A percentile compares a stretch with the other conserved stretches of the same genome.
Conservation (phyloP, 2,113 vertebrate genomes). For the Oryzias woworae region DNA sequence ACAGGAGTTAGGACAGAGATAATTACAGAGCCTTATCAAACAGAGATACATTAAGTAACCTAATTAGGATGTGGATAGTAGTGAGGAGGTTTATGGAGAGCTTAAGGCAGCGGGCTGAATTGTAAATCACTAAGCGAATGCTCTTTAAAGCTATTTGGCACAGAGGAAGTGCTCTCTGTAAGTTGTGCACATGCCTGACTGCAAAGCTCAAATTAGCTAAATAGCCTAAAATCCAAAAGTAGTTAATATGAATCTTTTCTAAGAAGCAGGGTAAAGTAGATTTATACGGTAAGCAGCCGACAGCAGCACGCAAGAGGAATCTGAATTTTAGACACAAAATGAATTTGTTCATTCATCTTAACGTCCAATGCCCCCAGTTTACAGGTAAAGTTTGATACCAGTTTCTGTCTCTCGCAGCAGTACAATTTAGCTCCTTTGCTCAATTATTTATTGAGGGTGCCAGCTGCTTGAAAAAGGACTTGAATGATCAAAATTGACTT, state of each 20-base stretch:
- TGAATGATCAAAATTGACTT: too few relatives aligned
- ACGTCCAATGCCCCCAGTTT: background rate
- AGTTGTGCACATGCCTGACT: constrained; percentile 24
- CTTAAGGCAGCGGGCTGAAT: constrained; percentile 61
- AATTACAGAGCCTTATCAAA: constrained; percentile 69
- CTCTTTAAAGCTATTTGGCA: constrained; percentile 65
- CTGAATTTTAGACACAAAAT: background rate
- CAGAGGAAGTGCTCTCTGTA: constrained; percentile 38
- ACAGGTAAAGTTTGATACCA: too few relatives aligned
- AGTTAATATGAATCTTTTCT: constrained; percentile 29
- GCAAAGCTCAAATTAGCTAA: constrained; percentile 32
- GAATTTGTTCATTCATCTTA: background rate
- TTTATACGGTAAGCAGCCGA: constrained; percentile 1
- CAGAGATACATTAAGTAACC: constrained; percentile 64
- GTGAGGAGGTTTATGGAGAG: constrained; percentile 49
- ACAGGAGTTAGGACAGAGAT: constrained; percentile 59
- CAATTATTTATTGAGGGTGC: too few relatives aligned
- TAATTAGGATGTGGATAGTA: constrained; percentile 62
- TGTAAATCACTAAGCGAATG: constrained; percentile 64
- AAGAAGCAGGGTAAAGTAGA: constrained; percentile 16
- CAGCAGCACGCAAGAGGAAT: background rate
- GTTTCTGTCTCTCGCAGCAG: too few relatives aligned
- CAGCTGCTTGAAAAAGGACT: too few relatives aligned
- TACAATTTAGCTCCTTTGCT: too few relatives aligned
- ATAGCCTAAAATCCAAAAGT: constrained; percentile 24